Base-by-base conservation (phyloP, 2,888 invertebrate species). In the Plebejus melissa region DNA sequence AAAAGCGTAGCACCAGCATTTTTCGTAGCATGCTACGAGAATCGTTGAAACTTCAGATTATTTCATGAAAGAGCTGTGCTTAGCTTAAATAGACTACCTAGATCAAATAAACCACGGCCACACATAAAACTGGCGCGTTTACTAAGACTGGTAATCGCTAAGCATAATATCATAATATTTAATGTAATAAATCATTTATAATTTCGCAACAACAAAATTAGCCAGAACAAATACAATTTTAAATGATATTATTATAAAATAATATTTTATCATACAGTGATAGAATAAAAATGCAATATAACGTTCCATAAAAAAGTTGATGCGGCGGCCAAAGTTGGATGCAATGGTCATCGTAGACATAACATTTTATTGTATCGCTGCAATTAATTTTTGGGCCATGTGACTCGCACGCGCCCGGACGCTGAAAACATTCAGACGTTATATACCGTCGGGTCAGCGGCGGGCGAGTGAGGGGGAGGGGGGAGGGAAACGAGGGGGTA, bases 401-500 rank as follows among this genome's bases (percentile, higher is more conserved):
- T 82, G 81, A 80, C 77, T 76, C 58, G 77, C 81, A 81, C 79
- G 81, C 80, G 77, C 75, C 72, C 74, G 77, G 78, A 78, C 78
- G 78, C 80, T 77, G 77, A 82, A 79, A 82, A 81, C 80, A 80
- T 76, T 77, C 80, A 77, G 80, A 80, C 80, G 80, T 79, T 77
- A 79, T 76, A 77, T 78, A 76, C 77, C 76, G 80, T 75, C 79
- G 80, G 80, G 79, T 77, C 79, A 79, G 76, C 81, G 82, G 81
- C 84, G 84, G 84, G 82, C 82, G 81, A 84, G 83, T 81, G 83
- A 78, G 81, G 80, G 81, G 80, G 80, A 80, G 82, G 79, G 81
- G 81, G 84, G 86, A 83, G 87, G 89, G 28, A 9, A 9, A 81
- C 81, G 84, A 83, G 82, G 82, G 78, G 81, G 80, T 81, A 79